Evolutionary conservation across 2,113 vertebrate species (phyloP).

Genomic region (Solea solea): DNA sequence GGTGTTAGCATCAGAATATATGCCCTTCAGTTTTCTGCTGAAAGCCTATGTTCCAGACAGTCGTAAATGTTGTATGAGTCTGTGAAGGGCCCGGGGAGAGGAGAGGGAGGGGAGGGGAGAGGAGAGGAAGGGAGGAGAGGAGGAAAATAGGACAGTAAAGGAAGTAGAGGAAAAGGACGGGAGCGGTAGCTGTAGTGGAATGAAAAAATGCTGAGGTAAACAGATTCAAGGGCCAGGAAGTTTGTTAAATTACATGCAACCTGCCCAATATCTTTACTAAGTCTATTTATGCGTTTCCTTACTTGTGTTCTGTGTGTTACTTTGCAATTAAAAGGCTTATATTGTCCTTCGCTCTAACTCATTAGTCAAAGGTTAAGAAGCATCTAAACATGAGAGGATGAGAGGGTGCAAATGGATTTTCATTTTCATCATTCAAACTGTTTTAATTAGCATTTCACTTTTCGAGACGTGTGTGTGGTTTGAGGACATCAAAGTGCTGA

Average conservation of each 20-base stretch:
- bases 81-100: constrained; percentile 25
- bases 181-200: not conserved
- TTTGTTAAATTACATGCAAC: constrained; percentile 17
- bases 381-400: constrained; percentile 15
- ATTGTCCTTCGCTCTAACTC: constrained; percentile 34
- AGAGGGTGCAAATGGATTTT: constrained; percentile 12
- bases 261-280: constrained; percentile 17
- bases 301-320: not conserved
- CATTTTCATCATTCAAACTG: constrained; percentile 13
- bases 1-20: constrained; percentile 42
- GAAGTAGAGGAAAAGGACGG: not conserved
- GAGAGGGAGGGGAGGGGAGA: constrained; percentile 3
- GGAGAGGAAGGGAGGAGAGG: not conserved
- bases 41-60: constrained; percentile 57
- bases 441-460: constrained; percentile 23
- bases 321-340: constrained; percentile 34
- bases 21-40: constrained; percentile 55
- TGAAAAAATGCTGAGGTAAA: not conserved
- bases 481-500: constrained; percentile 37
- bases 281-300: constrained; percentile 1
- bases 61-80: constrained; percentile 71
- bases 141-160: not conserved
- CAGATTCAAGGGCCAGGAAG: constrained; percentile 25
- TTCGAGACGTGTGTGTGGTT: not conserved
- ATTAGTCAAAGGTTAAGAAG: constrained; percentile 26